Base-by-base conservation (phyloP, 2,888 invertebrate genomes). In the Notocelia uddmanniana region DNA sequence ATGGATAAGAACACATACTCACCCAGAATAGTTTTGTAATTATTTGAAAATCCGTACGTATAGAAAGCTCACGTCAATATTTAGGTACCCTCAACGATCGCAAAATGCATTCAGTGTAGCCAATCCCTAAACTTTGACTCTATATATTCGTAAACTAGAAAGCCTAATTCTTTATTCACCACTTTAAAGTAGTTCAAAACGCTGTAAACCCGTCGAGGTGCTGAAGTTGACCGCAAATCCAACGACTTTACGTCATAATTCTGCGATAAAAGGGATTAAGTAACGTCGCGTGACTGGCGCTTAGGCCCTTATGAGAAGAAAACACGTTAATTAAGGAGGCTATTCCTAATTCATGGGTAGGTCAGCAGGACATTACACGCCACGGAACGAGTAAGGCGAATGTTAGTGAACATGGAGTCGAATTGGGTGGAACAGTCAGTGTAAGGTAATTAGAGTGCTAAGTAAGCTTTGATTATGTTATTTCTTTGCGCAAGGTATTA, bases 261-360 rank as follows among this genome's bases (percentile, higher is more conserved):
- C 18, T 57, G 11, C 18, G 11, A 21, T 13, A 2, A 34, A 58
- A 18, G 19, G 37, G 34, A 19, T 37, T 19, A 58, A 8, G 58
- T 37, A 5, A 19, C 58, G 10, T 1, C 31, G 19, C 58, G 13
- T 11, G 6, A 37, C 13, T 37, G 37, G 58, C 58, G 18, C 5
- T 58, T 58, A 34, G 19, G 18, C 3, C 58, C 34, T 37, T 37
- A 37, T 58, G n/a, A 13, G 13, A 11, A 5, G 13, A 6, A 80
- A 78, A 75, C 76, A 74, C 77, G 77, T 81, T 85, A 86, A 86
- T 88, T 87, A 85, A 81, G 75, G 80, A 76, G 75, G 79, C 82
- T 81, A 85, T 86, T 85, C 83, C 83, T 85, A 88, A 86, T 87
- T 87, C 85, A 87, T 84, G 85, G 82, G 78, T 74, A 81, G 85